Evolutionary conservation across 2,888 invertebrate species (phyloP).

Genomic region (Phyllotreta cruciferae): DNA sequence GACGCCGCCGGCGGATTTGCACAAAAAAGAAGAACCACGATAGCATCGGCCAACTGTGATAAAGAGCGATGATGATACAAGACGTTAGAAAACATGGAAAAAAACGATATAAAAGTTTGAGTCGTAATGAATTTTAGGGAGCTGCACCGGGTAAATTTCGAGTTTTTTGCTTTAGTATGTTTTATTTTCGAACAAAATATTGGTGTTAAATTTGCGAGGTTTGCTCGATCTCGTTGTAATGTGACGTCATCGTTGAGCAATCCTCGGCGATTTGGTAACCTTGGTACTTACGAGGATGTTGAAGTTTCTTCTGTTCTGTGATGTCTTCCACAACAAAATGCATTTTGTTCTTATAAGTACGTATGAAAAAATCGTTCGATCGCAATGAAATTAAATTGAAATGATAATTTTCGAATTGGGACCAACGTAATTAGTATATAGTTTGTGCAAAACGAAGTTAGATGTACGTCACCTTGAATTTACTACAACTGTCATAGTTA

Average conservation of each 20-base stretch:
- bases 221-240: too few species aligned
- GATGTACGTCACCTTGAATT: too few species aligned
- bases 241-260: too few species aligned
- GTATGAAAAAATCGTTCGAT: background rate
- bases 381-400: background rate
- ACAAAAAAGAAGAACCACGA: slow-evolving; percentile 70
- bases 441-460: too few species aligned
- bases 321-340: slow-evolving; percentile 8
- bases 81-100: slow-evolving; percentile 18
- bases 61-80: slow-evolving; percentile 32
- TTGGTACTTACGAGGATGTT: too few species aligned
- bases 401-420: slow-evolving; percentile 6
- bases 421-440: too few species aligned
- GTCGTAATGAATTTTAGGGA: background rate
- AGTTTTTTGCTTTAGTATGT: too few species aligned
- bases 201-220: too few species aligned
- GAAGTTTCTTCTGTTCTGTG: background rate
- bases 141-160: background rate
- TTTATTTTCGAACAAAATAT: too few species aligned
- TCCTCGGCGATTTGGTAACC: too few species aligned
- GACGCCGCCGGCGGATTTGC: slow-evolving; percentile 67
- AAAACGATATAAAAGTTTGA: slow-evolving; percentile 1
- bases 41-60: slow-evolving; percentile 53
- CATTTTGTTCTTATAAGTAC: slow-evolving; percentile 2
- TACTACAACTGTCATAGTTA: too few species aligned